Conservation (phyloP, 23 tunicate genomes). For the Halocynthia aurantium region DNA sequence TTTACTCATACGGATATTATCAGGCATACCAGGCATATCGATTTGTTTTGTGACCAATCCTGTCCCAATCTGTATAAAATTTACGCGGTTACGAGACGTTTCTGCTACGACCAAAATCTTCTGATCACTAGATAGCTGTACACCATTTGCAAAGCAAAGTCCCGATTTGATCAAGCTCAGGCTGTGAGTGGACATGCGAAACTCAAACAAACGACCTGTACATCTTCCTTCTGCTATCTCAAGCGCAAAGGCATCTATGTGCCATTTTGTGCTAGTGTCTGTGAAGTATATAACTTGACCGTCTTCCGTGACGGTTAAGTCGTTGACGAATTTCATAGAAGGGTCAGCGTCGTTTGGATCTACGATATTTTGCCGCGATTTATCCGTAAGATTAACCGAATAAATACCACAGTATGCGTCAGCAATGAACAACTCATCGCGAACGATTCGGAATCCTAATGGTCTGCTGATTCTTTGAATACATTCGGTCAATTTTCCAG, state of each 20-base stretch:
- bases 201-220: slow-evolving; percentile 6
- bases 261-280: slow-evolving; percentile 14
- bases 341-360: slow-evolving; percentile 18
- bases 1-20: slow-evolving; percentile 16
- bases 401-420: slow-evolving; percentile 23
- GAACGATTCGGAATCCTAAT: slow-evolving; percentile 9
- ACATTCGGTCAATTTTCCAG: no score
- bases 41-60: neutral
- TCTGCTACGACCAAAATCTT: neutral
- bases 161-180: neutral
- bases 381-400: slow-evolving; percentile 1
- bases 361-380: neutral
- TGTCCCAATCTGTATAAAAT: neutral
- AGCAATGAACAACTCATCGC: slow-evolving; percentile 5
- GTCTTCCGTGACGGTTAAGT: slow-evolving; percentile 6
- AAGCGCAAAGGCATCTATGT: neutral
- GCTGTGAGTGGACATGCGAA: neutral
- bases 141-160: slow-evolving; percentile 23
- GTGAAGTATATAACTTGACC: slow-evolving; percentile 18
- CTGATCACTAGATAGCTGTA: slow-evolving; percentile 2
- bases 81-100: slow-evolving; percentile 13
- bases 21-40: slow-evolving; percentile 9
- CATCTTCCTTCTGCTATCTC: slow-evolving; percentile 14
- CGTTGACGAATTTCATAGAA: slow-evolving; percentile 20
- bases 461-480: neutral